phyloP scores from a whole-genome alignment of 1,140 invertebrate species.

The Cydia pomonella region DNA sequence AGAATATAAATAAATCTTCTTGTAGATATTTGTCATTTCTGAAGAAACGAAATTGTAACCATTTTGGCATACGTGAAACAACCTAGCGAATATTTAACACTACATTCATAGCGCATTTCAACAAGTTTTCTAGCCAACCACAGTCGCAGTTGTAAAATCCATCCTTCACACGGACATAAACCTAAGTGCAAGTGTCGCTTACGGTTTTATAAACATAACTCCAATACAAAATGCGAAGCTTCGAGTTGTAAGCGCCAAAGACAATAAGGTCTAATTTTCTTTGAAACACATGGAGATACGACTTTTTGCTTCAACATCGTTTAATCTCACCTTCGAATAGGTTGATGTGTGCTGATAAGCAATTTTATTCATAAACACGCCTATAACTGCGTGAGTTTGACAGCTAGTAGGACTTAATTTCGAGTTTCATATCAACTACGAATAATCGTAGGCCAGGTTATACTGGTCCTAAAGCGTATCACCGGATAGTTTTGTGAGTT shows the following conservation, averaged over 20 bases:
- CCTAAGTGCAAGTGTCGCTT: not conserved
- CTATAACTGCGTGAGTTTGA: not conserved
- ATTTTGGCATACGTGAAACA: not conserved
- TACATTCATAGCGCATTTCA: not conserved
- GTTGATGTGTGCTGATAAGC: constrained; percentile 12
- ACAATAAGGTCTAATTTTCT: not conserved
- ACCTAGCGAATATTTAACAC: not conserved
- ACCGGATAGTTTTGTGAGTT: not conserved
- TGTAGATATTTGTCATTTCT: too few relatives aligned
- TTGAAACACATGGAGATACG: not conserved
- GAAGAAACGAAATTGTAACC: not conserved
- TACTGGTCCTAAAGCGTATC: not conserved
- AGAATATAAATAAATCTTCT: too few relatives aligned
- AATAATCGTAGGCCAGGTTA: not conserved
- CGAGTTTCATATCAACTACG: not conserved
- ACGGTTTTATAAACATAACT: not conserved
- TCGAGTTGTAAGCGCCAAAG: not conserved
- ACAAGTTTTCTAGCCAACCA: not conserved
- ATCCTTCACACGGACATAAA: not conserved
- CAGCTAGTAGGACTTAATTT: not conserved
- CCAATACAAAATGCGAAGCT: not conserved
- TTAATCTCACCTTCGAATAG: constrained; percentile 9
- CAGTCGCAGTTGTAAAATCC: not conserved
- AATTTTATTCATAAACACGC: constrained; percentile 1
- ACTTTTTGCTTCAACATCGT: not conserved